A percentile compares a stretch with the other conserved stretches of the same genome.
These are phyloP conservation scores for Dioctria linearis DNA, from an alignment of 2,888 invertebrate genomes.

Conservation along the genomic window DNA sequence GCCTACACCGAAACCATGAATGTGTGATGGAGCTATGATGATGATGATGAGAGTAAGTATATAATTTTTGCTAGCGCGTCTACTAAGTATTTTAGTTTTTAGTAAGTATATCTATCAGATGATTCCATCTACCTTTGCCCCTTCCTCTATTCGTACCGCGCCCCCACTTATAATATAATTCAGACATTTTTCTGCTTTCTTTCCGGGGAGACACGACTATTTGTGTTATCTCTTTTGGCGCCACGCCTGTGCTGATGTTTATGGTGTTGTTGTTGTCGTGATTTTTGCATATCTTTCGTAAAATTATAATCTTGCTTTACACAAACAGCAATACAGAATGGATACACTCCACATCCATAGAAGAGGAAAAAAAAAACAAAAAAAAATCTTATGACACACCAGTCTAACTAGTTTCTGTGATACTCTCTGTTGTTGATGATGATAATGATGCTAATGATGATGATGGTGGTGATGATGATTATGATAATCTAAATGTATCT, in stretches of 20 bases:
- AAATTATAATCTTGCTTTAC: too few relatives aligned
- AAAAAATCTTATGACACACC: too few relatives aligned
- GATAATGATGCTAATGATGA: too few relatives aligned
- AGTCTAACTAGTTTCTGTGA: background rate
- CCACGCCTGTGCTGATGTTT: background rate
- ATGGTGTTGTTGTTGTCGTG: too few relatives aligned
- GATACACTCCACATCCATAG: too few relatives aligned
- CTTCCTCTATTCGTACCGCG: too few relatives aligned
- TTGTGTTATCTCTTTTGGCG: background rate
- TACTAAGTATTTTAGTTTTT: background rate
- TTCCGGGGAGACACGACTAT: background rate
- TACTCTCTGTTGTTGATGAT: too few relatives aligned
- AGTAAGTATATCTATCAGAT: background rate
- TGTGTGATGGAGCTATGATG: background rate
- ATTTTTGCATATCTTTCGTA: too few relatives aligned
- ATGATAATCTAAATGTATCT: background rate
- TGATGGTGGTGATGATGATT: too few relatives aligned
- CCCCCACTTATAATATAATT: too few relatives aligned
- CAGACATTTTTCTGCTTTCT: background rate
- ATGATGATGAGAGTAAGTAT: background rate
- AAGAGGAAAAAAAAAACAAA: too few relatives aligned
- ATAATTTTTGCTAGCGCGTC: background rate
- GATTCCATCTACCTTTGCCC: background rate
- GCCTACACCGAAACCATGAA: background rate
- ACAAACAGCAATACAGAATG: too few relatives aligned